Evolutionary conservation across 1,140 invertebrate species (phyloP).

Genomic region (Drosophila orosa): DNA sequence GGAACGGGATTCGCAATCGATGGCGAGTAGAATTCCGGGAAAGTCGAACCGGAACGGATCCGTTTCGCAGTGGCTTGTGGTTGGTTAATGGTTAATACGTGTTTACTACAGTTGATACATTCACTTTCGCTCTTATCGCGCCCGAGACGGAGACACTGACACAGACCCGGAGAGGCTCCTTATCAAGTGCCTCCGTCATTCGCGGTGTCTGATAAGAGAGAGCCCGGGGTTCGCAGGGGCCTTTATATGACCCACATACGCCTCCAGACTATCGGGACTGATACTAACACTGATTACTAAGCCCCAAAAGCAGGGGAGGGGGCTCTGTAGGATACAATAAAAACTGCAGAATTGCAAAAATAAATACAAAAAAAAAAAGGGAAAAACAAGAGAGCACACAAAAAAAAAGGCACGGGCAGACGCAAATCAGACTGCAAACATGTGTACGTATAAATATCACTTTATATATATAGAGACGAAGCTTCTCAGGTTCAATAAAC

Average conservation of each 20-base stretch:
- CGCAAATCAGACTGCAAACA: conserved; percentile 31
- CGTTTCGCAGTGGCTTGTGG: not conserved
- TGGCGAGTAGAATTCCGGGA: not conserved
- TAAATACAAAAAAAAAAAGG: not conserved
- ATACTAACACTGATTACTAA: not conserved
- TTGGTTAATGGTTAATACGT: not conserved
- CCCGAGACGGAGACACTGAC: not conserved
- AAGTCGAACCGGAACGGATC: not conserved
- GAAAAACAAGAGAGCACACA: not conserved
- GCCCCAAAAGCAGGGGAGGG: conserved; percentile 3
- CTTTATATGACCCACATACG: conserved; percentile 50
- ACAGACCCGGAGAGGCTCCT: not conserved
- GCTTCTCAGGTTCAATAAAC: conserved; percentile 72
- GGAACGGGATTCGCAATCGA: conserved; percentile 14
- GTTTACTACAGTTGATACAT: conserved; percentile 15
- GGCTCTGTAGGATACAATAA: not conserved
- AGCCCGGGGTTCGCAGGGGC: not conserved
- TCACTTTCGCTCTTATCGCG: conserved; percentile 51
- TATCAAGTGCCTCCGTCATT: conserved; percentile 46
- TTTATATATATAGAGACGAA: conserved; percentile 42
- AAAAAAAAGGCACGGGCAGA: conserved; percentile 10
- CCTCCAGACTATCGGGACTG: conserved; percentile 2
- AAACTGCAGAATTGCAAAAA: conserved; percentile 14
- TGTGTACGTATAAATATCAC: conserved; percentile 11
- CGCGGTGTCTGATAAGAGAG: conserved; percentile 35